Conservation (phyloP, 2,888 invertebrate genomes). For the Chalcosyrphus nemorum region DNA sequence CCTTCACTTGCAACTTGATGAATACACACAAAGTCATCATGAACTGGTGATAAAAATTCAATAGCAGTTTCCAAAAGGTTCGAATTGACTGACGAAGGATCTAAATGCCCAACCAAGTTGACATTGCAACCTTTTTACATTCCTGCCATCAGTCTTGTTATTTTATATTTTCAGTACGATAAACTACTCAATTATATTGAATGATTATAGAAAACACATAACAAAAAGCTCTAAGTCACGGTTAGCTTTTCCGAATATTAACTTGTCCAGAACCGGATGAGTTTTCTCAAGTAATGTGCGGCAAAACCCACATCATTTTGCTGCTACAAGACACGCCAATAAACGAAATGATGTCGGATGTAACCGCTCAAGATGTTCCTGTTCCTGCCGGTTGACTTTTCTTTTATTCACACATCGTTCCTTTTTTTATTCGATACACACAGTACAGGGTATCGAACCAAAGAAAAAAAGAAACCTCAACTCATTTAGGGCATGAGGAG, state of each 20-base stretch:
- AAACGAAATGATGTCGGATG: conserved; percentile 52
- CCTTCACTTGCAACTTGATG: too few species aligned
- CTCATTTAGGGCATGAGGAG: conserved; percentile 27
- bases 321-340: conserved; percentile 36
- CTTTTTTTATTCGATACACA: conserved; percentile 15
- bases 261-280: conserved; percentile 37
- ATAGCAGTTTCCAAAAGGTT: too few species aligned
- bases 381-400: conserved; percentile 34
- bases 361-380: conserved; percentile 15
- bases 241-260: conserved; percentile 49
- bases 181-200: conserved; percentile 67
- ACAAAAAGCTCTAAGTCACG: conserved; percentile 31
- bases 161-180: conserved; percentile 16
- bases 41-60: too few species aligned
- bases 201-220: conserved; percentile 50
- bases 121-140: not conserved
- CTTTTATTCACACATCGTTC: conserved; percentile 50
- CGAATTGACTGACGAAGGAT: too few species aligned
- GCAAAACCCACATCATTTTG: conserved; percentile 36
- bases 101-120: not conserved
- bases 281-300: conserved; percentile 2
- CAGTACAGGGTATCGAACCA: not conserved
- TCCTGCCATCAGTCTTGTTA: not conserved
- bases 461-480: conserved; percentile 24
- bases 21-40: too few species aligned